Evolutionary conservation across 2,113 vertebrate genomes (phyloP).

Genomic region (Dipodomys ordii): DNA sequence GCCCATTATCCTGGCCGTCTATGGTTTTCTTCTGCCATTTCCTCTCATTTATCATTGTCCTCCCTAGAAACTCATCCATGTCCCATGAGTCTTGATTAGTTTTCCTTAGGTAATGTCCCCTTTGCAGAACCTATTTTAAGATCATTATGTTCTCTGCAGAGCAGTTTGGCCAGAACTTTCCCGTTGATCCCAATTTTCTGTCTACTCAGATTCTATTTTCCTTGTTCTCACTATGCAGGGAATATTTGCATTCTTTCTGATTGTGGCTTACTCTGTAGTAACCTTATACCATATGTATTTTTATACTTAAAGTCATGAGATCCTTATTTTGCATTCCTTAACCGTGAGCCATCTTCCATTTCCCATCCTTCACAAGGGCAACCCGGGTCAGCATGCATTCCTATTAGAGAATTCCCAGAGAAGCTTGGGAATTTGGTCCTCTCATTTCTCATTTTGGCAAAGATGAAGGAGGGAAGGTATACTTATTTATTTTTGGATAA

Average conservation of each 20-base stretch:
- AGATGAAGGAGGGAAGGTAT: not conserved
- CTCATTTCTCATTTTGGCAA: not conserved
- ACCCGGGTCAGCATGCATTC: not conserved
- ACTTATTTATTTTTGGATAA: conserved; percentile 1
- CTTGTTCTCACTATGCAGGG: conserved; percentile 37
- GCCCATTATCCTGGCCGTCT: conserved; percentile 62
- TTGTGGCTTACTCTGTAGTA: conserved; percentile 4
- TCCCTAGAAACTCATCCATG: conserved; percentile 77
- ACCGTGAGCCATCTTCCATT: conserved; percentile 50
- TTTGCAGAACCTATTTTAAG: conserved; percentile 71
- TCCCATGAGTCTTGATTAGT: conserved; percentile 68
- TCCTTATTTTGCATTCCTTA: conserved; percentile 75
- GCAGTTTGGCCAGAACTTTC: conserved; percentile 62
- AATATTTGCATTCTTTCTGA: conserved; percentile 74
- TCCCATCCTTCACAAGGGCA: conserved; percentile 43
- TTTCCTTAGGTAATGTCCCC: conserved; percentile 71
- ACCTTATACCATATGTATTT: conserved; percentile 76
- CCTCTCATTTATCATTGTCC: conserved; percentile 82
- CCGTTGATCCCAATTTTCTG: conserved; percentile 54
- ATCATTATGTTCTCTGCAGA: conserved; percentile 63
- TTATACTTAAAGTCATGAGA: conserved; percentile 72
- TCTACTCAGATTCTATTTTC: conserved; percentile 54
- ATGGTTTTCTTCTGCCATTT: conserved; percentile 67
- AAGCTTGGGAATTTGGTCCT: not conserved
- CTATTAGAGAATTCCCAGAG: conserved; percentile 43